phyloP scores from a whole-genome alignment of 2,888 invertebrate species.

The Philopedon plagiatum region DNA sequence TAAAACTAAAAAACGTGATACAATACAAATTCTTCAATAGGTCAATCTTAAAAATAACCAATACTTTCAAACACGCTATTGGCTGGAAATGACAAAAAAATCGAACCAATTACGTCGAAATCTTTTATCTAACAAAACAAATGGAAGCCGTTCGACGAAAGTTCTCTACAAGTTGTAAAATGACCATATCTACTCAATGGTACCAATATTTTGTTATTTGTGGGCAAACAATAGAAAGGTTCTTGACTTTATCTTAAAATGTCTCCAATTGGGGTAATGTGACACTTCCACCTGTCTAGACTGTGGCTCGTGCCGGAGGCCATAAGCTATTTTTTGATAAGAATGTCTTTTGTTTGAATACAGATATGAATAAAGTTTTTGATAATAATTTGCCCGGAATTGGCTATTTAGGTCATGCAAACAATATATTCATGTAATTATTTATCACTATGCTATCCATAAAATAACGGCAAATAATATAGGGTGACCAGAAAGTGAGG shows the following conservation, averaged over 20 bases:
- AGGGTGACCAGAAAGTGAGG: no score
- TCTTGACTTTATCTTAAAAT: conserved; percentile 23
- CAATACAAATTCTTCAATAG: no score
- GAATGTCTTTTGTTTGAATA: no score
- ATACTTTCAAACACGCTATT: background rate
- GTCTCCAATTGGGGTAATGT: conserved; percentile 33
- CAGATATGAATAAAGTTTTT: no score
- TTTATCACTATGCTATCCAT: no score
- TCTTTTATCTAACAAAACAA: background rate
- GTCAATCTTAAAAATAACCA: background rate
- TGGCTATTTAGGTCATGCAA: no score
- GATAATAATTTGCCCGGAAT: no score
- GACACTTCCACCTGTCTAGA: conserved; percentile 17
- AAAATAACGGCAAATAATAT: no score
- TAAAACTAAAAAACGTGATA: no score
- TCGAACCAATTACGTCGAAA: background rate
- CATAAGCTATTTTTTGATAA: background rate
- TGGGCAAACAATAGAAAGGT: conserved; percentile 16
- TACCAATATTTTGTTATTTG: conserved; percentile 25
- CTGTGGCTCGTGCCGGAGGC: background rate
- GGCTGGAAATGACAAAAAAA: conserved; percentile 17
- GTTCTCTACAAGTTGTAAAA: background rate
- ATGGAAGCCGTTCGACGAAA: conserved; percentile 1
- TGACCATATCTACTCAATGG: conserved; percentile 8
- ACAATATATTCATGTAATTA: no score